Base-by-base conservation (phyloP, 2,797 vertebrate genomes). In the Sphenopsis melanotis region DNA sequence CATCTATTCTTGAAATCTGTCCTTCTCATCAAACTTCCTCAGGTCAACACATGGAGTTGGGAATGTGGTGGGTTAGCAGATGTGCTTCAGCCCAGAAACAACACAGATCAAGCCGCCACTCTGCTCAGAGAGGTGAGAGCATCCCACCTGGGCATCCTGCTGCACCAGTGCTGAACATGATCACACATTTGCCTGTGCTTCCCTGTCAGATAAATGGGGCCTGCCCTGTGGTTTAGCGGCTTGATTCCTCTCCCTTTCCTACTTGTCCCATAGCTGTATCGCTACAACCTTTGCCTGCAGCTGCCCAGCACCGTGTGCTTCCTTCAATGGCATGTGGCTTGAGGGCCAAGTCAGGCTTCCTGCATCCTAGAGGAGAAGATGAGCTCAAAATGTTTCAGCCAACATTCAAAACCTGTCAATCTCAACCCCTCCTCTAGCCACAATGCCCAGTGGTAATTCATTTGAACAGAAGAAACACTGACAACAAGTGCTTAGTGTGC, bases 1-100 rank as follows among this genome's bases (percentile, higher is more conserved):
- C 96, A 93, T 97, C 95, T 75, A 55, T 57, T 97, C 96, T 96
- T 98, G 95, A 98, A 97, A 97, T 90, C 95, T 97, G 97, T 97
- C 97, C 89, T 96, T 95, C 92, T 93, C 97, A 97, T 97, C 97
- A 86, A 96, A 85, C 83, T 49, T 94, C 55, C 72, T 57, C 61
- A 71, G 86, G 93, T 98, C 96, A 97, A 91, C 90, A 95, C 49
- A 84, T 97, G 94, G 78, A 71, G 92, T 47, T 95, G 94, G 84
- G 65, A 87, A 70, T 55, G 87, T 22, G 32, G 64, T 63, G 69
- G 74, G 60, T 66, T 94, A 96, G 84, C 93, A 70, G 57, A 50
- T 37, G 57, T 87, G 76, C 29, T 92, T 77, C 36, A 65, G 92
- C 83, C 68, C 52, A 90, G 82, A 92, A 87, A 83, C 15, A 61